Base-by-base conservation (phyloP, 2,797 vertebrate genomes). In the Sylvia borin region DNA sequence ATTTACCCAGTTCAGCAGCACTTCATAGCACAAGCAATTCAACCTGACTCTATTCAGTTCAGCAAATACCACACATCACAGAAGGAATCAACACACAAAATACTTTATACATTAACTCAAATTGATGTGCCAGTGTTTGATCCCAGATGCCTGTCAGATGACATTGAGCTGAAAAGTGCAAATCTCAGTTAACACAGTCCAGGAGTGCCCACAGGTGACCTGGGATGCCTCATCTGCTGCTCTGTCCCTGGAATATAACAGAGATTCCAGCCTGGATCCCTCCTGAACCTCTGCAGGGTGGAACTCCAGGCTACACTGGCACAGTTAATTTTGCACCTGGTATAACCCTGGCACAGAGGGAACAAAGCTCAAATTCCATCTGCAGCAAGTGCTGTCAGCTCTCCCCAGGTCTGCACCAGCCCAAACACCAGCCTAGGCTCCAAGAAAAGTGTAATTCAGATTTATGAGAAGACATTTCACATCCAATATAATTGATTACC, bases 401-500 rank as follows among this genome's bases (percentile, higher is more conserved):
- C 65, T 65, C 4, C 18, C 34, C 13, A 24, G 45, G 54, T 2
- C n/a, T 42, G 65, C 31, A 38, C 36, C 71, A 73, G 78, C 55
- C 34, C 53, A 55, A 71, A 43, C 31, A 7, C 27, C 0, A 0
- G 51, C 47, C 55, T 11, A 3, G 0, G 10, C 88, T 90, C 80
- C 75, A 62, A 48, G 54, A 29, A 62, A 71, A 87, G 65, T 7
- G 9, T 95, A 95, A 97, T 91, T 95, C 95, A 96, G 96, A 96
- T 96, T 97, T 96, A 96, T 94, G 95, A 85, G 85, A 74, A 80
- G 93, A 72, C 83, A 96, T 95, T 96, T 90, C 6, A 7, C 80
- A 92, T 91, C 92, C 91, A 86, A 84, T 92, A 75, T 95, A 97
- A 97, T 95, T 97, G 93, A 97, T 97, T 95, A 92, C 75, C 91